phyloP scores from a whole-genome alignment of 2,797 vertebrate genomes.

The Vespertilio murinus region DNA sequence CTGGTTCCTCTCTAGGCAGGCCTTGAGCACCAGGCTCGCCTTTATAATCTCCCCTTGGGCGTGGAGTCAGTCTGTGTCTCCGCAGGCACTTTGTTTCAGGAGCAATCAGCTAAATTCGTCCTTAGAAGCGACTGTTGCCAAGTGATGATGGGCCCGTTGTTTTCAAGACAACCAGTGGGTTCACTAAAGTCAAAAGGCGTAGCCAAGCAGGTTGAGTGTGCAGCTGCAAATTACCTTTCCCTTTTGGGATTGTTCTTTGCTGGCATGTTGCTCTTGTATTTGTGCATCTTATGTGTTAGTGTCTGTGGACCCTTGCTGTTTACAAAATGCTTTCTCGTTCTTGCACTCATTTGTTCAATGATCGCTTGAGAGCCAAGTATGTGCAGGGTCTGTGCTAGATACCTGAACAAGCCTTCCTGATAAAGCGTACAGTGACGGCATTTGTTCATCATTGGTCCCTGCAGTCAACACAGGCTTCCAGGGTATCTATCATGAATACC shows the following conservation, averaged over 20 bases:
- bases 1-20: constrained; percentile 22
- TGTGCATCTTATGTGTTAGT: background rate
- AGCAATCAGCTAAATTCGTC: background rate
- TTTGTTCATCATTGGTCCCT: background rate
- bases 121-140: background rate
- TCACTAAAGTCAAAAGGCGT: background rate
- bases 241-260: background rate
- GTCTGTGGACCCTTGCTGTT: background rate
- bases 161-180: background rate
- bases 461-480: background rate
- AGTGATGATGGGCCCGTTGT: background rate
- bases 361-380: background rate
- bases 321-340: background rate
- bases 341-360: background rate
- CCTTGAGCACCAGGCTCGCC: constrained; percentile 23
- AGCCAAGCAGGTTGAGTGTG: background rate
- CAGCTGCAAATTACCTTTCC: background rate
- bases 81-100: background rate
- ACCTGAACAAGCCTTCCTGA: background rate
- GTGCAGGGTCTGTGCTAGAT: background rate
- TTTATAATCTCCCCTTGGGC: constrained; percentile 63
- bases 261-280: background rate
- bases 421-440: too few species aligned
- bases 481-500: background rate
- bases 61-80: constrained; percentile 37